These are phyloP conservation scores for Phengaris arion DNA, from an alignment of 2,888 invertebrate species.

Conservation along the genomic window DNA sequence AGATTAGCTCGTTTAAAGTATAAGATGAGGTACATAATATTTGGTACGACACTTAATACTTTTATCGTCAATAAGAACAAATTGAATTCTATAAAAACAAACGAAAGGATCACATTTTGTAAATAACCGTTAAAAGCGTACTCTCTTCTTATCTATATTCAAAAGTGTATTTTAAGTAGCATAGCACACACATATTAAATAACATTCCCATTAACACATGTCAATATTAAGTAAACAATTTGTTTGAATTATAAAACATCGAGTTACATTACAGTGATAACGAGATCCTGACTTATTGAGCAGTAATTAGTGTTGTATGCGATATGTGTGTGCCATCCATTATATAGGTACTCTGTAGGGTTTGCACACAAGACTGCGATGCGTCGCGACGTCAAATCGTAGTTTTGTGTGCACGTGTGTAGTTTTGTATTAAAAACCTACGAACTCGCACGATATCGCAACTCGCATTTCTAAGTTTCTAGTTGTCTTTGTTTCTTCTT, in stretches of 20 bases:
- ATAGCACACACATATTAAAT: background rate
- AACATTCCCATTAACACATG: constrained; percentile 10
- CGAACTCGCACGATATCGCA: too few species aligned
- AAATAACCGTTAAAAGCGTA: too few species aligned
- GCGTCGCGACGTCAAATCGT: background rate
- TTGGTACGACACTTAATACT: too few species aligned
- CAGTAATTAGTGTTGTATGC: constrained; percentile 17
- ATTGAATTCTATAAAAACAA: too few species aligned
- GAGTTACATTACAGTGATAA: constrained; percentile 6
- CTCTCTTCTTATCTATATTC: too few species aligned
- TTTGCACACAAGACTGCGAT: background rate
- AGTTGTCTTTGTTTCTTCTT: too few species aligned
- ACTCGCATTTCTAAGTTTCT: too few species aligned
- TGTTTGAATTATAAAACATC: constrained; percentile 7
- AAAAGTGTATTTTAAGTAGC: background rate
- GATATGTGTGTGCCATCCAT: constrained; percentile 11
- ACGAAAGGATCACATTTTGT: too few species aligned
- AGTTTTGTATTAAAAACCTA: too few species aligned
- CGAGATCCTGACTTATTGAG: background rate
- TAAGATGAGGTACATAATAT: too few species aligned
- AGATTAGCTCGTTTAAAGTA: too few species aligned
- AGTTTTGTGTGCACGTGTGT: background rate
- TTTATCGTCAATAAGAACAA: too few species aligned
- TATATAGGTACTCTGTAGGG: background rate
- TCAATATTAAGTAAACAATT: constrained; percentile 5